Conservation (phyloP, 2,113 vertebrate species). For the Rhinichthys klamathensis region DNA sequence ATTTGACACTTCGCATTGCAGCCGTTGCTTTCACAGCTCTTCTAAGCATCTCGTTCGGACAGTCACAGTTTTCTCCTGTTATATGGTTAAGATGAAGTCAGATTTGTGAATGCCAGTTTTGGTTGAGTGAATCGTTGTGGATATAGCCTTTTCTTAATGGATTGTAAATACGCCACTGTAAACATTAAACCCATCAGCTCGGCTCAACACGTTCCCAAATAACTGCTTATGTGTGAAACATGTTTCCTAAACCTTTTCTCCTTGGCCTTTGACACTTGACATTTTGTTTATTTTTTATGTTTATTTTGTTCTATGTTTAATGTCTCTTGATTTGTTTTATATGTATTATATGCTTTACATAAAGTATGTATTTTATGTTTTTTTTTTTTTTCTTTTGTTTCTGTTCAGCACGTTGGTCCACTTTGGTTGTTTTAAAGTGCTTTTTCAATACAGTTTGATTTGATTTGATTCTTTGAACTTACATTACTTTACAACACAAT, state of each 20-base stretch:
- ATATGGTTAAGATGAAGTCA: conserved; percentile 50
- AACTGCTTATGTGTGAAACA: neutral
- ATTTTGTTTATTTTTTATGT: no score
- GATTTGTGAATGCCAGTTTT: conserved; percentile 35
- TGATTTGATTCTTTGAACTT: no score
- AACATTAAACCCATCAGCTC: neutral
- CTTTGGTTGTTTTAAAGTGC: no score
- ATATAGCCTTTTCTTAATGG: conserved; percentile 15
- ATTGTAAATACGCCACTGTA: neutral
- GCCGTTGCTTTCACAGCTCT: neutral
- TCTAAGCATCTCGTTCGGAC: conserved; percentile 39
- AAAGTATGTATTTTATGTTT: no score
- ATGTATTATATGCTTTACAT: no score
- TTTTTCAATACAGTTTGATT: no score
- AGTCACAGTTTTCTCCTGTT: conserved; percentile 43
- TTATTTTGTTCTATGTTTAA: no score
- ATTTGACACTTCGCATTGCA: conserved; percentile 49
- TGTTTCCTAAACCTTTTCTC: no score
- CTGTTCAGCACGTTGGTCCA: no score
- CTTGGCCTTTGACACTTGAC: no score
- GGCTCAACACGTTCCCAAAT: neutral
- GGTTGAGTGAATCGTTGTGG: neutral
- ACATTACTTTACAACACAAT: neutral
- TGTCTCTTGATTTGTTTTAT: no score
- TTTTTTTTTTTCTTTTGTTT: no score